Conservation (phyloP, 2,888 invertebrate genomes). For the Coremacera marginata region DNA sequence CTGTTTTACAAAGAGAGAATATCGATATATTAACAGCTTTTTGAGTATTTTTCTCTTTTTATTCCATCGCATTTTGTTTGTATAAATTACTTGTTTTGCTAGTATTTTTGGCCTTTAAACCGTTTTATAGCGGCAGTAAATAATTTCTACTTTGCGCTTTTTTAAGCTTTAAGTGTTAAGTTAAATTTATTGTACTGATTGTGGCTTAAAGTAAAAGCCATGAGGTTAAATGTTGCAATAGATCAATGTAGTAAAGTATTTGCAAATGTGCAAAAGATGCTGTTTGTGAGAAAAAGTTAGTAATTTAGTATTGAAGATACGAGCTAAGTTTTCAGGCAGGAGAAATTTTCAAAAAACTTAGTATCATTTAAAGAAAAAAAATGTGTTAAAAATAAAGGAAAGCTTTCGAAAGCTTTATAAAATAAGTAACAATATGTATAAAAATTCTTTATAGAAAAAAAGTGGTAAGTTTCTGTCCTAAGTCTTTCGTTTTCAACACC, state of each 20-base stretch:
- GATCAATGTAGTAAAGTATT: constrained; percentile 3
- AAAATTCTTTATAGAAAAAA: neutral
- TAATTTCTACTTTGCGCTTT: neutral
- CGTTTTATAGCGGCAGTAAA: neutral
- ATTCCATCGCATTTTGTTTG: neutral
- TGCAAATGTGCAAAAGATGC: no score
- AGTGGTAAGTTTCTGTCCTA: constrained; percentile 22
- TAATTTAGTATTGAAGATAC: no score
- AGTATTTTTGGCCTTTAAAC: constrained; percentile 1
- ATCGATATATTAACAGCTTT: neutral
- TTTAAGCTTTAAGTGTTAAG: neutral
- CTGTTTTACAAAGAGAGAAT: neutral
- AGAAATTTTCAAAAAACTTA: no score
- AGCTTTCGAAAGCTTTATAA: no score
- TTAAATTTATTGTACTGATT: constrained; percentile 22
- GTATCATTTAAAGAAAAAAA: neutral
- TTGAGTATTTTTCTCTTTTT: neutral
- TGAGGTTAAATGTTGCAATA: constrained; percentile 28
- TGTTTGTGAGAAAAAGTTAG: no score
- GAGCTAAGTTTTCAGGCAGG: no score
- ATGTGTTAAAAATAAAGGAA: neutral
- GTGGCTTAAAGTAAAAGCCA: neutral
- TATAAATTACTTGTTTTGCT: neutral
- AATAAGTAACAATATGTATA: neutral
- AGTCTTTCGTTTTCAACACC: constrained; percentile 28